A percentile compares a stretch with the other conserved stretches of the same genome.
Conservation (phyloP, 2,888 invertebrate genomes). For the Hymenopus coronatus region DNA sequence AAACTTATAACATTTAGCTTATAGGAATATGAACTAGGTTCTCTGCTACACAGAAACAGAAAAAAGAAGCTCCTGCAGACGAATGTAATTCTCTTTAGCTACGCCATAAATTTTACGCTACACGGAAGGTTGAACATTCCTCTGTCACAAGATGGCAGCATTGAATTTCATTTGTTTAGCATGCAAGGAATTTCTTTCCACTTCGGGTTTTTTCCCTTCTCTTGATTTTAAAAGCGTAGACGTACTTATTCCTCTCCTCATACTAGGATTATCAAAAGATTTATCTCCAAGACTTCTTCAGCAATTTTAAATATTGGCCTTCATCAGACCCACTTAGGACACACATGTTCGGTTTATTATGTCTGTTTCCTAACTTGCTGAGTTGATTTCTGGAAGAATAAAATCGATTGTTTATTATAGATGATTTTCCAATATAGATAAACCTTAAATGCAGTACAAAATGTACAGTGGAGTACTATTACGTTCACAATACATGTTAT, state of each 20-base stretch:
- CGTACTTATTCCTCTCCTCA: not conserved
- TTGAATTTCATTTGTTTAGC: not conserved
- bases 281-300: not conserved
- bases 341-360: too few relatives aligned
- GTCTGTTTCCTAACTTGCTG: too few relatives aligned
- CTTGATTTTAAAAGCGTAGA: not conserved
- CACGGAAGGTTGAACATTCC: not conserved
- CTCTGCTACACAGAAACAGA: not conserved
- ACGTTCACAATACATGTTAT: too few relatives aligned
- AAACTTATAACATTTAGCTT: not conserved
- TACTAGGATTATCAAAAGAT: not conserved
- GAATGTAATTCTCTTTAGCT: not conserved
- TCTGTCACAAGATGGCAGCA: not conserved
- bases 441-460: too few relatives aligned
- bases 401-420: too few relatives aligned
- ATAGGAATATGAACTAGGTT: not conserved
- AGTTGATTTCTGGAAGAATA: too few relatives aligned
- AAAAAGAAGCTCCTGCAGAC: not conserved
- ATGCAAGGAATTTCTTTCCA: not conserved
- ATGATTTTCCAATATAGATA: too few relatives aligned
- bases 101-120: not conserved
- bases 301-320: not conserved
- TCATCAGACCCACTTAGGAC: too few relatives aligned
- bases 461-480: too few relatives aligned
- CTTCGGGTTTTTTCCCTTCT: not conserved